A percentile compares a stretch with the other conserved stretches of the same genome.
These are phyloP conservation scores for Oriolus oriolus DNA, from an alignment of 2,113 vertebrate genomes.

Conservation along the genomic window DNA sequence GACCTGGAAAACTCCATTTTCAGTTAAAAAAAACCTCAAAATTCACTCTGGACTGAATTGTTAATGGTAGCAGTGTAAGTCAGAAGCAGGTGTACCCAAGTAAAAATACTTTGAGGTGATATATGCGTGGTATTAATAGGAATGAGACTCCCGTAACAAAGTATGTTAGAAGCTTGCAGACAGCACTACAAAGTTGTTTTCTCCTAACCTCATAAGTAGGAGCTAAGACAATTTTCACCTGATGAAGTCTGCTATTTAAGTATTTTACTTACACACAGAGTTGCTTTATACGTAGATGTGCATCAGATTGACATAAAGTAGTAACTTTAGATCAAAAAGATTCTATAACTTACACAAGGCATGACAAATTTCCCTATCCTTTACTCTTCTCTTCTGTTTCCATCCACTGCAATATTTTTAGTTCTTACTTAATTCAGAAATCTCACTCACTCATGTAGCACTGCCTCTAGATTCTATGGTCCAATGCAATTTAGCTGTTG, in stretches of 20 bases:
- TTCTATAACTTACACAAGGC: background rate
- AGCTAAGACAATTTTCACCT: background rate
- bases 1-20: background rate
- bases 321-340: background rate
- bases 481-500: background rate
- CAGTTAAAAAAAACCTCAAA: background rate
- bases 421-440: background rate
- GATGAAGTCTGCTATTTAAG: background rate
- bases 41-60: background rate
- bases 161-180: background rate
- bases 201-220: background rate
- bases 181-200: background rate
- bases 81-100: background rate
- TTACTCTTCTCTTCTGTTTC: background rate
- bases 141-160: background rate
- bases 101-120: background rate
- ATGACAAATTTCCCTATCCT: background rate
- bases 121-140: background rate
- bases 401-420: background rate
- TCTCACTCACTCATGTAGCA: background rate
- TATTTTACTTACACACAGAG: background rate
- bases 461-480: background rate
- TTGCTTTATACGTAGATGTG: background rate
- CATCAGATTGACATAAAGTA: background rate
- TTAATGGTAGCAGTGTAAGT: background rate